Percentiles rank a stretch among this genome's conserved stretches.
Conservation (phyloP, 2,888 invertebrate genomes). For the Odontomyia ornata region DNA sequence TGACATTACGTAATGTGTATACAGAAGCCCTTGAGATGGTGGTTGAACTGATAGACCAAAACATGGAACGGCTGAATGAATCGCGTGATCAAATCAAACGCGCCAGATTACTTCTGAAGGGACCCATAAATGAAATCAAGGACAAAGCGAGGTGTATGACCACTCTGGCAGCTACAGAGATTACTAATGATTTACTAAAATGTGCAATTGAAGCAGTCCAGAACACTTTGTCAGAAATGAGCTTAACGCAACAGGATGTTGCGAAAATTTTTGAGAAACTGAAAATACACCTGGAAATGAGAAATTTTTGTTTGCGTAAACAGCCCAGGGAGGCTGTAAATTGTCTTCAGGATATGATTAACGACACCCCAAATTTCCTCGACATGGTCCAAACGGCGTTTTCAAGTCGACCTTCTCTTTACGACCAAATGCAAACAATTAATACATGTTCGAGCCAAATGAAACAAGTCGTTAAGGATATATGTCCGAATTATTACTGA, state of each 20-base stretch:
- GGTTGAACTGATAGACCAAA: neutral
- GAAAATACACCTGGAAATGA: neutral
- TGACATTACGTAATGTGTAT: constrained; percentile 9
- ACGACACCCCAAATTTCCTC: neutral
- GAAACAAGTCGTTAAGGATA: neutral
- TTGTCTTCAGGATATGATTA: neutral
- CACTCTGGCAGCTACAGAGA: neutral
- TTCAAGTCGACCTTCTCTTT: neutral
- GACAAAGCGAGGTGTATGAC: neutral
- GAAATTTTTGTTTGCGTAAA: neutral
- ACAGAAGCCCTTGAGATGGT: constrained; percentile 5
- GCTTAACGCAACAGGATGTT: neutral
- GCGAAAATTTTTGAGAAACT: neutral
- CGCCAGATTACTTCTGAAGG: neutral
- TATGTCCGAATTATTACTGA: neutral
- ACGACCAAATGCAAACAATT: neutral
- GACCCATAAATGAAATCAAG: neutral
- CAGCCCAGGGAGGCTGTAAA: neutral
- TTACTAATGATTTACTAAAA: neutral
- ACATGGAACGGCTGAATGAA: neutral
- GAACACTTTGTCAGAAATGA: neutral
- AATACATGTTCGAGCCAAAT: neutral
- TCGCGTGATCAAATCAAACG: constrained; percentile 6
- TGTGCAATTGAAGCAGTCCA: neutral
- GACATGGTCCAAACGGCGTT: neutral